These are phyloP conservation scores for Gibbula magus DNA, from an alignment of 2,888 invertebrate genomes.

Conservation along the genomic window DNA sequence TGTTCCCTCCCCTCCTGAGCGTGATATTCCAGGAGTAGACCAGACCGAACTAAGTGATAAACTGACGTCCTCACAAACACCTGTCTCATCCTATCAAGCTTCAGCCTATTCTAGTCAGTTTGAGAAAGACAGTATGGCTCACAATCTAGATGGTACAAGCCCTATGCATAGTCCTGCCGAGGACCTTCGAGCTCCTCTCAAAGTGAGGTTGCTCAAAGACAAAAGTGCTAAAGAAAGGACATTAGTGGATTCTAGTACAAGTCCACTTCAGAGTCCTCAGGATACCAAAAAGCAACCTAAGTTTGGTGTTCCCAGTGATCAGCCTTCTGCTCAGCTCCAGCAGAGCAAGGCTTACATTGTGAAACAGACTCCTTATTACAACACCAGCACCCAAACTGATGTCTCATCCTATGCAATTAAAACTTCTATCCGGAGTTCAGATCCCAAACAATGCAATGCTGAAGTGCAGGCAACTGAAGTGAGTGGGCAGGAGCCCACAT, in stretches of 20 bases:
- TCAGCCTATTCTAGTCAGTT: slow-evolving; percentile 6
- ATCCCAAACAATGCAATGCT: slow-evolving; percentile 30
- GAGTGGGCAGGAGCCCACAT: slow-evolving; percentile 35
- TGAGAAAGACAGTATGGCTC: not conserved
- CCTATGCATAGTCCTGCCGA: slow-evolving; percentile 48
- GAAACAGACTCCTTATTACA: slow-evolving; percentile 66
- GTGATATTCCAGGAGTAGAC: slow-evolving; percentile 76
- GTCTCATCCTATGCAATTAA: slow-evolving; percentile 40
- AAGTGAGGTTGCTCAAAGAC: not conserved
- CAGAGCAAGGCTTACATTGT: slow-evolving; percentile 50
- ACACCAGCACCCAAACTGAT: slow-evolving; percentile 71
- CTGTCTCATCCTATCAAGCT: slow-evolving; percentile 31
- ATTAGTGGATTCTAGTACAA: slow-evolving; percentile 31
- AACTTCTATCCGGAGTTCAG: slow-evolving; percentile 33
- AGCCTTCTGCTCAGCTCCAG: slow-evolving; percentile 22
- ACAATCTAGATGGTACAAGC: slow-evolving; percentile 47
- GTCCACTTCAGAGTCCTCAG: slow-evolving; percentile 30
- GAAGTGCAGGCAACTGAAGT: slow-evolving; percentile 40
- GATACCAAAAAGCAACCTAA: slow-evolving; percentile 3
- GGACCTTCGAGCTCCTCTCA: slow-evolving; percentile 26
- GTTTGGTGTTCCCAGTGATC: not conserved
- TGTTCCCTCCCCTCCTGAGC: slow-evolving; percentile 83
- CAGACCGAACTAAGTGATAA: slow-evolving; percentile 51
- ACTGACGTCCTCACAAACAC: slow-evolving; percentile 42
- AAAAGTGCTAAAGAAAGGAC: slow-evolving; percentile 13